These are phyloP conservation scores for Arctopsyche grandis DNA, from an alignment of 1,140 invertebrate genomes.

Conservation along the genomic window DNA sequence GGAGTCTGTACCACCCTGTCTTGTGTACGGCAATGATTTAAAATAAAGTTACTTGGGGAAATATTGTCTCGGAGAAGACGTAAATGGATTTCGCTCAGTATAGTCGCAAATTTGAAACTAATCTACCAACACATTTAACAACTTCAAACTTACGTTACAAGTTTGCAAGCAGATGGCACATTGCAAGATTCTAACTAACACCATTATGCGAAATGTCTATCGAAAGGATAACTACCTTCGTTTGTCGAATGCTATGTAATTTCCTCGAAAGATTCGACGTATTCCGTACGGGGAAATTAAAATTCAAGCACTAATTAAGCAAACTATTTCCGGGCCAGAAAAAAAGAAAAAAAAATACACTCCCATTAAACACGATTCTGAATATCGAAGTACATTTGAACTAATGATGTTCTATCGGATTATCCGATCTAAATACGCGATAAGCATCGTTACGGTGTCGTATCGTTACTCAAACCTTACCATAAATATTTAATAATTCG, in stretches of 20 bases:
- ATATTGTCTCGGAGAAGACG: too few relatives aligned
- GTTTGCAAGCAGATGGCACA: constrained; percentile 20
- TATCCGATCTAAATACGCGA: background rate
- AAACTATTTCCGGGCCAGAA: too few relatives aligned
- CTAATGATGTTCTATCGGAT: background rate
- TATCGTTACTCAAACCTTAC: too few relatives aligned
- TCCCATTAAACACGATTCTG: background rate
- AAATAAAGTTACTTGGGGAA: too few relatives aligned
- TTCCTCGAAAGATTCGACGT: background rate
- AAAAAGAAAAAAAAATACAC: too few relatives aligned
- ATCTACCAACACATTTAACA: constrained; percentile 23
- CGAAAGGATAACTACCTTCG: constrained; percentile 9
- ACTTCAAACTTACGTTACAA: constrained; percentile 25
- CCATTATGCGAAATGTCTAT: constrained; percentile 26
- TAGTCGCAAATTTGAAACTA: constrained; percentile 22
- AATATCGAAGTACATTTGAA: background rate
- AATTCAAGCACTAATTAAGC: too few relatives aligned
- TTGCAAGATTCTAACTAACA: constrained; percentile 27
- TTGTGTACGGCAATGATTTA: too few relatives aligned
- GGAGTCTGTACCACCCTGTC: too few relatives aligned
- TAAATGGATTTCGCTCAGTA: background rate
- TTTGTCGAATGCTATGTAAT: background rate
- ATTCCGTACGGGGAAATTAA: too few relatives aligned
- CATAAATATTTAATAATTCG: too few relatives aligned
- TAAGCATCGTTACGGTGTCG: too few relatives aligned